Conservation (phyloP, 2,113 vertebrate species). For the Tragelaphus buxtoni region DNA sequence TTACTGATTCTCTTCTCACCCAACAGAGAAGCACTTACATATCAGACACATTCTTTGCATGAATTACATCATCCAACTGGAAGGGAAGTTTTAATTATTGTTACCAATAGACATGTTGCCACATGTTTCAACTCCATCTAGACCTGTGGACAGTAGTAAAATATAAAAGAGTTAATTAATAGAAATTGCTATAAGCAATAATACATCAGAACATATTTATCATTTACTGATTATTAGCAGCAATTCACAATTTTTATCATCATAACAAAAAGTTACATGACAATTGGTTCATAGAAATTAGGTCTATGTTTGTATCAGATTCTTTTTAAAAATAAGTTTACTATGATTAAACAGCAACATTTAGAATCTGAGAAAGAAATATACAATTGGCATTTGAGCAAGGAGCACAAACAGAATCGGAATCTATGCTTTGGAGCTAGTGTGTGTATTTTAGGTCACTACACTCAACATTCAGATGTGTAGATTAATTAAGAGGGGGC, state of each 20-base stretch:
- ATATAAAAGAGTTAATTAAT: neutral
- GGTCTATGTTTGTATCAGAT: neutral
- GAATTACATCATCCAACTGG: neutral
- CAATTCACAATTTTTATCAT: neutral
- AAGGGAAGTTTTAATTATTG: neutral
- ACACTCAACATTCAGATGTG: neutral
- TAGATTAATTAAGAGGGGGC: neutral
- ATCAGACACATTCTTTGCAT: neutral
- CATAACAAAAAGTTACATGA: neutral
- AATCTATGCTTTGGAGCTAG: neutral
- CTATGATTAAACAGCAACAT: neutral
- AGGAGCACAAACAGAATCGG: neutral
- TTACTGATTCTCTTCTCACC: neutral
- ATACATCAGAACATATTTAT: neutral
- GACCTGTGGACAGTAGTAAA: neutral
- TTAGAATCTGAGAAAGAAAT: neutral
- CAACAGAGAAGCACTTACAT: neutral
- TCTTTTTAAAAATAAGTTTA: neutral
- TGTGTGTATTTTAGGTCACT: neutral
- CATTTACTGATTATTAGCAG: neutral
- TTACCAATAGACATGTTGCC: neutral
- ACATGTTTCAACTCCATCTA: neutral
- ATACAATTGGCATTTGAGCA: neutral
- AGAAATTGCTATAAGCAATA: neutral
- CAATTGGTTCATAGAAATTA: neutral